Evolutionary conservation across 2,113 vertebrate genomes (phyloP), one percentile per base, ranked within the genome.

Genomic region (Procavia capensis): DNA sequence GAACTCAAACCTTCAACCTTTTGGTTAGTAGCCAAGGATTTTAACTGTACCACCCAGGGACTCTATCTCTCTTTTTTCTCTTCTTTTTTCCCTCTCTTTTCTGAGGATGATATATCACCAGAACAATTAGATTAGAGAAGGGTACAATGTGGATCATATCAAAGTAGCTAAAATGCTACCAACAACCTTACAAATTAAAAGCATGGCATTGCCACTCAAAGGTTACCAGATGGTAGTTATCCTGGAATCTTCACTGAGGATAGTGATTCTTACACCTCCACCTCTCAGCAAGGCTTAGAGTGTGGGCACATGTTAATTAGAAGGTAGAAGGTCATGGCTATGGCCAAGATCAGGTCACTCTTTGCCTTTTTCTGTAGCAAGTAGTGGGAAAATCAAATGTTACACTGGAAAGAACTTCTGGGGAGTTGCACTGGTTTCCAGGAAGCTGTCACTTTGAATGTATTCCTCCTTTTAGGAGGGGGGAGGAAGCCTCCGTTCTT

Each of bases 391-490:
- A 84, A 94, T 88, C 92, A 95, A 97, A 96, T 86, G 95, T 75
- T 85, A 85, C 68, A 75, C 93, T 91, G 94, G 93, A 90, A 95
- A 96, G 90, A 95, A 19, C 66, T 97, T 97, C 94, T 75, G 11
- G 80, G 85, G 85, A 83, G 36, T 57, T 97, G 91, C 0, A 0
- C 79, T n/a, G 9, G 83, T 94, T 94, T 98, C 96, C 97, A 97
- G 88, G 68, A 92, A 97, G 93, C 96, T 96, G 98, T 98, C 98
- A 94, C 72, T 94, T 96, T 96, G 75, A 85, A 98, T 97, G 98
- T 98, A 95, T 95, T 97, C 89, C 64, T 98, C 76, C 45, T 43
- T 17, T 17, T 81, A 86, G 92, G 61, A 96, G 94, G 82, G 97
- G 97, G 86, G 91, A 93, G 96, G 94, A 92, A 94, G 80, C 59